Percentiles rank a stretch among this genome's conserved stretches.
Conservation (phyloP, 2,797 vertebrate genomes). For the Odontamblyopus lacepedii region DNA sequence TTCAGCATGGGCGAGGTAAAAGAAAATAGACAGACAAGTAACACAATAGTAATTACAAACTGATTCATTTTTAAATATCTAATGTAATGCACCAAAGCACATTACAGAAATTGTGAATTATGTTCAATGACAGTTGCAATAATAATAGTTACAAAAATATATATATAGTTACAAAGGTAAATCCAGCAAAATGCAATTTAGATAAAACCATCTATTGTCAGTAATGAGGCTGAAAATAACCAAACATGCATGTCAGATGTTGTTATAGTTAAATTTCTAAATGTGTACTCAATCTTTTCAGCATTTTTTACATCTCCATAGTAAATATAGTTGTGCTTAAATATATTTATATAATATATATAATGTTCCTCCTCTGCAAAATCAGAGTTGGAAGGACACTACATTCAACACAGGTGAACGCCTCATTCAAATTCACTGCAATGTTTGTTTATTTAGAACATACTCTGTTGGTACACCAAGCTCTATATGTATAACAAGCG, state of each 20-base stretch:
- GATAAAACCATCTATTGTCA: too few relatives aligned
- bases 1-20: conserved; percentile 83
- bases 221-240: too few relatives aligned
- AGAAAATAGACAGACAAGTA: neutral
- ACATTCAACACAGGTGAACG: neutral
- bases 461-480: conserved; percentile 22
- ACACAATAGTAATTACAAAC: neutral
- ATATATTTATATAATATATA: neutral
- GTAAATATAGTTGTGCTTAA: neutral
- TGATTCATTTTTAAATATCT: neutral
- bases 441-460: conserved; percentile 9
- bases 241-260: neutral
- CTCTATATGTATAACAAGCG: neutral
- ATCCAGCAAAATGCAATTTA: too few relatives aligned
- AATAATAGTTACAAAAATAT: too few relatives aligned
- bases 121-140: too few relatives aligned
- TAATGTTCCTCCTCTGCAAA: neutral
- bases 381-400: too few relatives aligned
- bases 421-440: neutral
- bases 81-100: neutral
- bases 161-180: neutral
- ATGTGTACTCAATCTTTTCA: too few relatives aligned
- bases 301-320: neutral
- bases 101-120: neutral
- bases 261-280: neutral